These are phyloP conservation scores for Gorsachius magnificus DNA, from an alignment of 2,797 vertebrate species.

Conservation along the genomic window DNA sequence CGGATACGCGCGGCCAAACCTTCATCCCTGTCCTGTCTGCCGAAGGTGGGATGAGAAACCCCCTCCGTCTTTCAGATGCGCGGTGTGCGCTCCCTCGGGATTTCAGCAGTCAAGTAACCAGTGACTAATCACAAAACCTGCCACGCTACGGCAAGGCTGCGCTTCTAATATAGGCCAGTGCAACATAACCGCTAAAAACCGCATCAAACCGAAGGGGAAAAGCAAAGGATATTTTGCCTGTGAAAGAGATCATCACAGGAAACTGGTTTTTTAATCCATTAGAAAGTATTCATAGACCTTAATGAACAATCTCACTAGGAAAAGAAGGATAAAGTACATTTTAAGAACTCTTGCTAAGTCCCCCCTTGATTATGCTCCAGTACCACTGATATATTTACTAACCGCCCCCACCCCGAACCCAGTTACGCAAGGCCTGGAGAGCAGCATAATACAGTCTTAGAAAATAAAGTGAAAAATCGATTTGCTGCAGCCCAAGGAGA, in stretches of 20 bases:
- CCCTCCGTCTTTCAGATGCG: neutral
- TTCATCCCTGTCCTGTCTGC: neutral
- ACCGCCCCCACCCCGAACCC: neutral
- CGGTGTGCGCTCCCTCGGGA: neutral
- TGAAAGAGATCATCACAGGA: neutral
- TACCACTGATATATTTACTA: neutral
- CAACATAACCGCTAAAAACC: neutral
- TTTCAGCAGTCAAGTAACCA: neutral
- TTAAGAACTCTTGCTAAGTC: neutral
- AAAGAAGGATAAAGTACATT: neutral
- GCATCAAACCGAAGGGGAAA: neutral
- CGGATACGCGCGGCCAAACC: fast-evolving
- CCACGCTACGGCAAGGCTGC: neutral
- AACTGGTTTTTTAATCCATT: neutral
- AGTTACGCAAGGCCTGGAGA: neutral
- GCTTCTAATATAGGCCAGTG: neutral
- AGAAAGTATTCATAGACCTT: neutral
- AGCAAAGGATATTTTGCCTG: neutral
- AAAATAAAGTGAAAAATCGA: neutral
- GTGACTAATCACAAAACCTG: neutral
- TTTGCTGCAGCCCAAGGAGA: neutral
- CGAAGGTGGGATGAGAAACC: neutral
- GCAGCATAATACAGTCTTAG: neutral
- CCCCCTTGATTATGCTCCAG: neutral
- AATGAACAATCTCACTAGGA: neutral